Conservation (phyloP, 1,140 invertebrate species). For the Zaprionus camerounensis region DNA sequence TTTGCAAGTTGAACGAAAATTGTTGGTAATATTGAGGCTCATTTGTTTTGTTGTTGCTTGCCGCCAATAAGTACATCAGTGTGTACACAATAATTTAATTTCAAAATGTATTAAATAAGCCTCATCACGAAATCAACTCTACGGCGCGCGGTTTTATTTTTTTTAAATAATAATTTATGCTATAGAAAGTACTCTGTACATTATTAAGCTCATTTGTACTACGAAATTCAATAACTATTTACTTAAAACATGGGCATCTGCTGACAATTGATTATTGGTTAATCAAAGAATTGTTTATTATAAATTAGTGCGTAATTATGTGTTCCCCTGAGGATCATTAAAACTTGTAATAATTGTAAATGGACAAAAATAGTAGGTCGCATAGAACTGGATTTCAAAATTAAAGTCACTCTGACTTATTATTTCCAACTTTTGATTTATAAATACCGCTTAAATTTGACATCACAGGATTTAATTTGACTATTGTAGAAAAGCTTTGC, state of each 20-base stretch:
- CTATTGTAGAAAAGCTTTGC: background rate
- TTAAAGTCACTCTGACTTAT: background rate
- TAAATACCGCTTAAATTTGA: background rate
- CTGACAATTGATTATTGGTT: background rate
- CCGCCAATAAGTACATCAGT: constrained; percentile 20
- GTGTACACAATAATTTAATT: constrained; percentile 16
- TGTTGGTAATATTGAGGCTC: constrained; percentile 25
- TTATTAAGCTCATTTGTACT: background rate
- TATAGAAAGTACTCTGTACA: too few species aligned
- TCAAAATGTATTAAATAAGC: constrained; percentile 11
- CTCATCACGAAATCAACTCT: background rate
- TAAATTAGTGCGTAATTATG: too few species aligned
- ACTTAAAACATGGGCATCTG: background rate
- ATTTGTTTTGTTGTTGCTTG: constrained; percentile 12
- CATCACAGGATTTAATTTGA: background rate
- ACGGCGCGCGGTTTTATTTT: too few species aligned
- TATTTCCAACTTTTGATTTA: background rate
- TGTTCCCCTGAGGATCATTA: too few species aligned
- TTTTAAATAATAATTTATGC: background rate
- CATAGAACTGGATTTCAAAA: too few species aligned
- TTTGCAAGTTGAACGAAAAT: constrained; percentile 32
- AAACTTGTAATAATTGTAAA: too few species aligned
- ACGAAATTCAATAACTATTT: background rate
- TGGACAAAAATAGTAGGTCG: too few species aligned
- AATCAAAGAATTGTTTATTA: background rate